Evolutionary conservation across 2,797 vertebrate species (phyloP).

Genomic region (Galago senegalensis): DNA sequence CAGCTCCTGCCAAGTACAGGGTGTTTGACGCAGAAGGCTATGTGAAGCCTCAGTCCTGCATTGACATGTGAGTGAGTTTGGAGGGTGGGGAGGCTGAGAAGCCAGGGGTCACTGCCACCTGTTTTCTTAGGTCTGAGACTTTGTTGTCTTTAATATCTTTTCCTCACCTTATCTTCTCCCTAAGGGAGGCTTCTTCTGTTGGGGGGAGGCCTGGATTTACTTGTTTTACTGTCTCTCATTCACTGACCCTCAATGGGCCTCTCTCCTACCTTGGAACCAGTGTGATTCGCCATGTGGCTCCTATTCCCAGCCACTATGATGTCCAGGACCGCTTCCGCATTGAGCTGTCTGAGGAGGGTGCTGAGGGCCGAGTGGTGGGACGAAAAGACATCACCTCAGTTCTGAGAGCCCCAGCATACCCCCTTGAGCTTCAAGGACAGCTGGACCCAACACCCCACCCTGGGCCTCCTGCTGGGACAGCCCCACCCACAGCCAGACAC

Average conservation of each 20-base stretch:
- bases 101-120: background rate
- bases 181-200: background rate
- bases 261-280: constrained; percentile 63
- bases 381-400: constrained; percentile 83
- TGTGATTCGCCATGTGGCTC: constrained; percentile 81
- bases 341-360: constrained; percentile 88
- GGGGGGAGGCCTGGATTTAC: background rate
- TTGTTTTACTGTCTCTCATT: background rate
- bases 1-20: constrained; percentile 87
- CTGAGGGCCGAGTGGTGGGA: constrained; percentile 75
- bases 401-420: constrained; percentile 69
- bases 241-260: background rate
- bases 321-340: constrained; percentile 89
- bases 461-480: constrained; percentile 74
- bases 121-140: background rate
- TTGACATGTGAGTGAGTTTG: constrained; percentile 89
- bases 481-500: constrained; percentile 65
- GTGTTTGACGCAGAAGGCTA: constrained; percentile 88
- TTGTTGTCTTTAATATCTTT: background rate
- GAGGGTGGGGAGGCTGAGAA: background rate
- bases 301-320: constrained; percentile 84
- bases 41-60: constrained; percentile 87
- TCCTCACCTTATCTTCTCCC: background rate
- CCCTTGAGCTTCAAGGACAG: constrained; percentile 76
- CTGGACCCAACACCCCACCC: constrained; percentile 28